Conservation (phyloP, 2,113 vertebrate genomes). For the Silurus glanis region DNA sequence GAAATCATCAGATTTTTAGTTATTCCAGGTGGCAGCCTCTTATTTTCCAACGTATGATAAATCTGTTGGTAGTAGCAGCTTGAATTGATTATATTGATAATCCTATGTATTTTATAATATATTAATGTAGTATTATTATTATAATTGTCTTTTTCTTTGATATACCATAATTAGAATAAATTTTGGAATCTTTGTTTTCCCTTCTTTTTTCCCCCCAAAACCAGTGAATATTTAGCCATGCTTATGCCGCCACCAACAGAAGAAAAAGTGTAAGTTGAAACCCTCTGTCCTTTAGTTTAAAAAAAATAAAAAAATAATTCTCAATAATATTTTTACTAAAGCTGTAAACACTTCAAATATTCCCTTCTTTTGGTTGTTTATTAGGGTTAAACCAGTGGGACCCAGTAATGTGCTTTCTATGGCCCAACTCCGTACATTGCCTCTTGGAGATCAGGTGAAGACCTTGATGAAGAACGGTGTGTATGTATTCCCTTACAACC, state of each 20-base stretch:
- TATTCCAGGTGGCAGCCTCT: background rate
- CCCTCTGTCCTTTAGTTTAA: background rate
- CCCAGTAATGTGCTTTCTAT: slow-evolving; percentile 97
- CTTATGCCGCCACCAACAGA: slow-evolving; percentile 90
- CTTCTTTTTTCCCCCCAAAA: too few species aligned
- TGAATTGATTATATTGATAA: background rate
- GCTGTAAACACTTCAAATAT: background rate
- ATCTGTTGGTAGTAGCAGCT: background rate
- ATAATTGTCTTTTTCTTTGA: background rate
- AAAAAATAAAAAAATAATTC: too few species aligned
- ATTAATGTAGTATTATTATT: too few species aligned
- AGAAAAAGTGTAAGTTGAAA: slow-evolving; percentile 86
- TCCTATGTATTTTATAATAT: too few species aligned
- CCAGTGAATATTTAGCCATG: slow-evolving; percentile 90
- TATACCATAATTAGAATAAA: background rate
- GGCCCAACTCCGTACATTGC: slow-evolving; percentile 93
- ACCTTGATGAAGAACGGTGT: slow-evolving; percentile 96
- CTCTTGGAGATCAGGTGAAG: slow-evolving; percentile 92
- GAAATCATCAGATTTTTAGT: background rate
- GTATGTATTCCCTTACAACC: slow-evolving; percentile 25
- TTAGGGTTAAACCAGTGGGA: slow-evolving; percentile 83
- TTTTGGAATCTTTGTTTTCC: background rate
- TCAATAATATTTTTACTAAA: background rate
- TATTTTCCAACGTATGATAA: background rate
- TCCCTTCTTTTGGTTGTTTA: background rate